Evolutionary conservation across 2,888 invertebrate genomes (phyloP), one percentile per base, ranked within the genome.

Genomic region (Drosophila mimica): DNA sequence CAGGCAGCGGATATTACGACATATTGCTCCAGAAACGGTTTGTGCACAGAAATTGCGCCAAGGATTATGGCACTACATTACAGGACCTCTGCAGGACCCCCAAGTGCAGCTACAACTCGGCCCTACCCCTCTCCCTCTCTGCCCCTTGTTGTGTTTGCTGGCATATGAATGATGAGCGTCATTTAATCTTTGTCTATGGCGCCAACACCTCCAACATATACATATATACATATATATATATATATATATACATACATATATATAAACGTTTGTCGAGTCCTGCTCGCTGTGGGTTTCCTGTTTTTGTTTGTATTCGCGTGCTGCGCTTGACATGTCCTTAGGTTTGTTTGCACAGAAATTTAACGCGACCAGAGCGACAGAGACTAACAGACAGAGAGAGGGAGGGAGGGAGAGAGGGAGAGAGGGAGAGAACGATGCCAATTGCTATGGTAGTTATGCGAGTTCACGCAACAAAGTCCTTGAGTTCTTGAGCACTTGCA

Each of bases 41-140:
- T 79, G 69, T 71, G 68, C 78, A 80, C 87, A 83, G 74, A 86
- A 87, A 86, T 87, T 90, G 82, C 89, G 89, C 82, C 86, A 75
- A 74, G 89, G 90, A 88, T 88, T 87, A 90, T 83, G 75, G 83
- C 90, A 88, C 89, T 87, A 88, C 83, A 90, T 86, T 85, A 85
- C 71, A 88, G 80, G 68, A 79, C 74, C 62, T 74, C 40, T 68
- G 49, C 43, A 43, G 13, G n/a, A 30, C 34, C 53, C 36, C 40
- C 36, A 64, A 40, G n/a, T 40, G 64, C 60, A 52, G 13, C 63
- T 20, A 58, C 53, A 52, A 7, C 60, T 9, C 13, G 4, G 3
- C 9, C 31, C 9, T 1, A 4, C 34, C 30, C 11, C 49, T n/a
- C 56, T 8, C 43, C 28, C 53, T n/a, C 11, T 5, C 17, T 17